Evolutionary conservation across 2,888 invertebrate genomes (phyloP).

Genomic region (Cephus pulcher): DNA sequence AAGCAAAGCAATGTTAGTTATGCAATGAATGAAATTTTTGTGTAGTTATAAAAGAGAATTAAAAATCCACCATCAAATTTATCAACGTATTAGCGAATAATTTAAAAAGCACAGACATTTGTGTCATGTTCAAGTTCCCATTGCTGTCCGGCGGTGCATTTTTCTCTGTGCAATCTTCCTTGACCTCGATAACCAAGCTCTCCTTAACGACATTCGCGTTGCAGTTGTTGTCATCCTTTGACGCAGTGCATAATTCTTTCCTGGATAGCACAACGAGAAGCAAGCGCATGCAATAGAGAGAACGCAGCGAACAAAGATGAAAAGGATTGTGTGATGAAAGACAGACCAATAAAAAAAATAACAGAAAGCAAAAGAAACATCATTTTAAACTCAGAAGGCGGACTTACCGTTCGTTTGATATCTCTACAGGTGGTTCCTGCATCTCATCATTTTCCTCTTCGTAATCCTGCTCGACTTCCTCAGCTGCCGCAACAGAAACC

Average conservation of each 20-base stretch:
- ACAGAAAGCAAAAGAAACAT: neutral
- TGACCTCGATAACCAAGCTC: neutral
- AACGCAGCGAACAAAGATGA: conserved; percentile 9
- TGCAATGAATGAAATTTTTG: neutral
- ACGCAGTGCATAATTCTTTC: conserved; percentile 11
- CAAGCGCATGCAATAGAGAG: conserved; percentile 30
- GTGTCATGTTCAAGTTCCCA: neutral
- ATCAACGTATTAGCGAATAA: neutral
- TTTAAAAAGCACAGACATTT: neutral
- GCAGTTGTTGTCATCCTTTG: neutral
- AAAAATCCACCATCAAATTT: neutral
- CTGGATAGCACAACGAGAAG: conserved; percentile 33
- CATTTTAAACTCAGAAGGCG: neutral
- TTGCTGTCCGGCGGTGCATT: neutral
- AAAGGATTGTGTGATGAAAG: conserved; percentile 6
- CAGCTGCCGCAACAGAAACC: conserved; percentile 55
- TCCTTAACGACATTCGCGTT: neutral
- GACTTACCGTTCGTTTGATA: conserved; percentile 12
- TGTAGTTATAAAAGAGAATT: neutral
- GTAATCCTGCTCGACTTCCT: conserved; percentile 56
- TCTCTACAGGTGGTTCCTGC: conserved; percentile 47
- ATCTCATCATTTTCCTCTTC: conserved; percentile 59
- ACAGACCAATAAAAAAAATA: neutral
- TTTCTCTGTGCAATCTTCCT: neutral
- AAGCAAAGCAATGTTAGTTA: neutral